Evolutionary conservation across 2,797 vertebrate genomes (phyloP).

Genomic region (Emydoidea blandingii): DNA sequence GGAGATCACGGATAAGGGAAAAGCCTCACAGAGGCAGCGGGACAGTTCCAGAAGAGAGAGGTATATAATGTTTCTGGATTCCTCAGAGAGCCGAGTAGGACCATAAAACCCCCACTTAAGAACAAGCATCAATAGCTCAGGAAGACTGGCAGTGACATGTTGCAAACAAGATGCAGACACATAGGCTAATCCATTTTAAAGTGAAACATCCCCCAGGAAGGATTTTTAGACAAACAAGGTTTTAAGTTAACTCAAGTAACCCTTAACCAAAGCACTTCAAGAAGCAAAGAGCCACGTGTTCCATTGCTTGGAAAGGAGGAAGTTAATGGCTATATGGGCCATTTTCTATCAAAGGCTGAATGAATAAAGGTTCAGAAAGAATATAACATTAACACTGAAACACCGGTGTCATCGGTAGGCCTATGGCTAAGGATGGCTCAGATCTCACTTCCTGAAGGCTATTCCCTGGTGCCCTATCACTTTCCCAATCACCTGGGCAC

Average conservation of each 20-base stretch:
- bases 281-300: neutral
- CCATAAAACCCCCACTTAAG: neutral
- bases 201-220: neutral
- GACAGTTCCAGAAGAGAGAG: neutral
- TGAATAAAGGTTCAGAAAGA: neutral
- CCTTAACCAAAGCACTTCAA: neutral
- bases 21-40: neutral
- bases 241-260: neutral
- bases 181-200: neutral
- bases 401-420: neutral
- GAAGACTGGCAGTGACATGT: neutral
- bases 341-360: neutral
- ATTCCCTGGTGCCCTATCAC: neutral
- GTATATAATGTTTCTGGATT: neutral
- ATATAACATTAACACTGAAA: neutral
- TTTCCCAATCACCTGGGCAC: neutral
- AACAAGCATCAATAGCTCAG: neutral
- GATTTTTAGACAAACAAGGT: neutral
- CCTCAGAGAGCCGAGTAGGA: neutral
- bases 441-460: neutral
- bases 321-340: neutral
- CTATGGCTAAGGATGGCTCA: neutral
- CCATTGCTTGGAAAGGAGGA: neutral
- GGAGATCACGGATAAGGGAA: neutral
- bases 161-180: neutral